Evolutionary conservation across 2,888 invertebrate species (phyloP).

Genomic region (Nomada hirtipes): DNA sequence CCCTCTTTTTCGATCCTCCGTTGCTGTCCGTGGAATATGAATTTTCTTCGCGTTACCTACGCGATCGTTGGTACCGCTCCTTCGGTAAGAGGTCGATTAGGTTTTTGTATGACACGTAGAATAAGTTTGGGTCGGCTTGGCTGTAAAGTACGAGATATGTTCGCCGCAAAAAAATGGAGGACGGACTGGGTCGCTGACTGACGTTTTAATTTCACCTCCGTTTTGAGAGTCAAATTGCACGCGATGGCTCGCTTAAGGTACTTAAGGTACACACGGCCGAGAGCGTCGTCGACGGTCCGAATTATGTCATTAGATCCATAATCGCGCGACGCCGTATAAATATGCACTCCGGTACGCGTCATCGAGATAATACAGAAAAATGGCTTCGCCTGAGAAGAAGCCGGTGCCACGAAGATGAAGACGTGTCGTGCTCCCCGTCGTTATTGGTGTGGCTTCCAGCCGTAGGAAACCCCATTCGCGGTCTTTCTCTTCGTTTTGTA

Average conservation of each 20-base stretch:
- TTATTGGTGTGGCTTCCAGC: slow-evolving; percentile 54
- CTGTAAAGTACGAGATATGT: too few species aligned
- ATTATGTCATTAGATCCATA: slow-evolving; percentile 77
- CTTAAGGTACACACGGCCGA: neutral
- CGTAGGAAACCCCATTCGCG: slow-evolving; percentile 30
- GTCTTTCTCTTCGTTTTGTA: slow-evolving; percentile 22
- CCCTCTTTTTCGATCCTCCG: slow-evolving; percentile 42
- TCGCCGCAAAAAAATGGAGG: neutral
- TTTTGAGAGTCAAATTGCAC: slow-evolving; percentile 34
- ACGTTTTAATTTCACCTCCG: slow-evolving; percentile 26
- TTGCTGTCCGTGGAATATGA: slow-evolving; percentile 2
- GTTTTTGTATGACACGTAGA: too few species aligned
- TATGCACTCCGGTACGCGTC: slow-evolving; percentile 74
- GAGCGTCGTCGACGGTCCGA: slow-evolving; percentile 54
- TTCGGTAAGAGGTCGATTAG: neutral
- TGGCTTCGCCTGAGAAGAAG: slow-evolving; percentile 77
- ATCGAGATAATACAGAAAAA: slow-evolving; percentile 81
- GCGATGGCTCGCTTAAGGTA: neutral
- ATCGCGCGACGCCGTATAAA: slow-evolving; percentile 73
- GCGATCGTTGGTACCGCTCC: too few species aligned
- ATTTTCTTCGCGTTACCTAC: slow-evolving; percentile 24
- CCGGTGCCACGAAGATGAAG: slow-evolving; percentile 71
- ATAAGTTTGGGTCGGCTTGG: too few species aligned
- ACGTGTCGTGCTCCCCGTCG: slow-evolving; percentile 72
- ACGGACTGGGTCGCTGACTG: neutral